phyloP scores from a whole-genome alignment of 2,797 vertebrate species.

The Acanthurus lineatus region DNA sequence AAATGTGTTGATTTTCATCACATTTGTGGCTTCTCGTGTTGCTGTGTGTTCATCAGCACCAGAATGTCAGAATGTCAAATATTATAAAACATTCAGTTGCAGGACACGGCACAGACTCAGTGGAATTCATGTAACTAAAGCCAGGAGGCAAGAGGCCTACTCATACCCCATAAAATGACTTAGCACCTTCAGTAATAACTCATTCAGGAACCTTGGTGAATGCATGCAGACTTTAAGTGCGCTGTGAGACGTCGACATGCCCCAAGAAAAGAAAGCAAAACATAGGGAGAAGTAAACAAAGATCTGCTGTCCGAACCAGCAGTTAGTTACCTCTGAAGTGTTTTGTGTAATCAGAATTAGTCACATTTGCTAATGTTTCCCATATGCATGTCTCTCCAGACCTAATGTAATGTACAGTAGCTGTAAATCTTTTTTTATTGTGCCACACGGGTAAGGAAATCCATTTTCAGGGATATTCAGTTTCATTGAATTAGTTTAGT shows the following conservation, averaged over 20 bases:
- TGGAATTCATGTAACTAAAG: constrained; percentile 51
- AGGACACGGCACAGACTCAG: constrained; percentile 26
- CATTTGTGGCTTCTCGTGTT: constrained; percentile 26
- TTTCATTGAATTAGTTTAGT: not conserved
- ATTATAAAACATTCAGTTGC: no score
- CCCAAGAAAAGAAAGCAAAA: not conserved
- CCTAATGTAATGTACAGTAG: not conserved
- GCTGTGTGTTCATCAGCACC: constrained; percentile 28
- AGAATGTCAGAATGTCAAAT: constrained; percentile 2
- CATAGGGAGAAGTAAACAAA: constrained; percentile 26
- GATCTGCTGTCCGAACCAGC: not conserved
- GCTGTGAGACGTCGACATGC: not conserved
- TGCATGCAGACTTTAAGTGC: constrained; percentile 13
- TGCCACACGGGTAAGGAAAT: not conserved
- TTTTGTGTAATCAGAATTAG: constrained; percentile 45
- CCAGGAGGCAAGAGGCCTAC: constrained; percentile 37
- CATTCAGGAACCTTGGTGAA: constrained; percentile 8
- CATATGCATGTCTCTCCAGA: constrained; percentile 29
- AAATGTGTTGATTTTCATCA: constrained; percentile 44
- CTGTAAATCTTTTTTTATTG: not conserved
- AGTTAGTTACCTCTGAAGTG: constrained; percentile 17
- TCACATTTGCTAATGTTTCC: constrained; percentile 48
- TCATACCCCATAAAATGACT: constrained; percentile 52
- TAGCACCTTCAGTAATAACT: constrained; percentile 27
- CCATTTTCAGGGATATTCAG: not conserved